Conservation (phyloP, 2,113 vertebrate species). For the Zosterops pallidus region DNA sequence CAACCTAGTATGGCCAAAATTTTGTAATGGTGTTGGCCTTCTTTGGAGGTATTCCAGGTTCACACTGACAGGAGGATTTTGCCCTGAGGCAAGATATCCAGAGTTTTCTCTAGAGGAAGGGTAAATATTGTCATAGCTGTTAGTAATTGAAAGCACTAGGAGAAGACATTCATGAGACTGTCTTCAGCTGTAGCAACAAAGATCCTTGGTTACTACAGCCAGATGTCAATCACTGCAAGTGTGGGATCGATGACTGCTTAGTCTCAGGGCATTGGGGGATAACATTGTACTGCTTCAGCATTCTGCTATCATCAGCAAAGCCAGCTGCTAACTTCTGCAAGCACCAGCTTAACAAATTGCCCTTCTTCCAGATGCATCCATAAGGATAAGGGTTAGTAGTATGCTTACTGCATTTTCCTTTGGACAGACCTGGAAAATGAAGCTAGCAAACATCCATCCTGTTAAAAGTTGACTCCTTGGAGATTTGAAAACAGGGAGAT, state of each 20-base stretch:
- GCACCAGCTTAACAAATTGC: background rate
- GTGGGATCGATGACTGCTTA: background rate
- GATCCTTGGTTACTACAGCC: background rate
- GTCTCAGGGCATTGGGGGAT: background rate
- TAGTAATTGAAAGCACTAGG: constrained; percentile 39
- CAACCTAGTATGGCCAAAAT: background rate
- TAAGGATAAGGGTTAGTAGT: background rate
- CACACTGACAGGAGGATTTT: constrained; percentile 8
- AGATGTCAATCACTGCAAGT: background rate
- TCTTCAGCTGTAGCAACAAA: constrained; percentile 69
- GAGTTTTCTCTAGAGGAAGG: constrained; percentile 19
- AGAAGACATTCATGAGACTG: constrained; percentile 5
- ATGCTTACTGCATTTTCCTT: background rate
- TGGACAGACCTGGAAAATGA: background rate
- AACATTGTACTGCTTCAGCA: background rate
- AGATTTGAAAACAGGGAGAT: background rate
- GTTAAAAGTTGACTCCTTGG: background rate
- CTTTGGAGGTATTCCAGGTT: constrained; percentile 32
- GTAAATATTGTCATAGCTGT: constrained; percentile 62
- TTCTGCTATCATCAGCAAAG: background rate
- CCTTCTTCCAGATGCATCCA: background rate
- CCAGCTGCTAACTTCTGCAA: background rate
- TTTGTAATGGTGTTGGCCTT: background rate
- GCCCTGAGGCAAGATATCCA: background rate
- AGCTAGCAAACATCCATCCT: background rate